Conservation (phyloP, 2,113 vertebrate genomes). For the Plecotus auritus region DNA sequence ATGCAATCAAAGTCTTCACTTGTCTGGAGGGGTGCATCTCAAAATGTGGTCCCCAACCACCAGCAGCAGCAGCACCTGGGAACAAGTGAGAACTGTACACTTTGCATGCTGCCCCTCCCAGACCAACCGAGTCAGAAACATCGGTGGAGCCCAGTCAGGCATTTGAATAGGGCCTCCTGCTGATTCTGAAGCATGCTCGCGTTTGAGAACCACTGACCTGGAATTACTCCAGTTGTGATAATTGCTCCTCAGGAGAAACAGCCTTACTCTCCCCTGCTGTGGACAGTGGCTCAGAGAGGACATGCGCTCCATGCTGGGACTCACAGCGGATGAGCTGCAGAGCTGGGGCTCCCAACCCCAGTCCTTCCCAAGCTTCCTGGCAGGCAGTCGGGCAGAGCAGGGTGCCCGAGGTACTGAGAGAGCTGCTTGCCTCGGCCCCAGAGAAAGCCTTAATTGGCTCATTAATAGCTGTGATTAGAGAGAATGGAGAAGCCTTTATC, state of each 20-base stretch:
- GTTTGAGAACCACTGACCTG: not conserved
- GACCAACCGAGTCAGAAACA: not conserved
- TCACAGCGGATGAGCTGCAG: not conserved
- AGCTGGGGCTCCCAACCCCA: not conserved
- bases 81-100: not conserved
- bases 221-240: not conserved
- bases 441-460: conserved; percentile 73
- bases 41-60: not conserved
- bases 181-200: not conserved
- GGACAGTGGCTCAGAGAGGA: conserved; percentile 1
- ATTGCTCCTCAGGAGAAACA: not conserved
- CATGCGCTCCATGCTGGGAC: not conserved
- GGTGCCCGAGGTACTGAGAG: not conserved
- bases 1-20: not conserved
- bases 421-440: conserved; percentile 7
- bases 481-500: conserved; percentile 65
- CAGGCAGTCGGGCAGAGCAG: not conserved
- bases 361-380: not conserved
- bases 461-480: conserved; percentile 74
- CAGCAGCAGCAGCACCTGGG: not conserved
- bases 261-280: not conserved
- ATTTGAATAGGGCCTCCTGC: not conserved
- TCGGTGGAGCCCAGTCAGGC: not conserved
- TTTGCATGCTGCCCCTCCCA: not conserved
- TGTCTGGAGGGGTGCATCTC: not conserved